A percentile compares a stretch with the other conserved stretches of the same genome.
These are phyloP conservation scores for Exocentrus adspersus DNA, from an alignment of 2,888 invertebrate species.

Conservation along the genomic window DNA sequence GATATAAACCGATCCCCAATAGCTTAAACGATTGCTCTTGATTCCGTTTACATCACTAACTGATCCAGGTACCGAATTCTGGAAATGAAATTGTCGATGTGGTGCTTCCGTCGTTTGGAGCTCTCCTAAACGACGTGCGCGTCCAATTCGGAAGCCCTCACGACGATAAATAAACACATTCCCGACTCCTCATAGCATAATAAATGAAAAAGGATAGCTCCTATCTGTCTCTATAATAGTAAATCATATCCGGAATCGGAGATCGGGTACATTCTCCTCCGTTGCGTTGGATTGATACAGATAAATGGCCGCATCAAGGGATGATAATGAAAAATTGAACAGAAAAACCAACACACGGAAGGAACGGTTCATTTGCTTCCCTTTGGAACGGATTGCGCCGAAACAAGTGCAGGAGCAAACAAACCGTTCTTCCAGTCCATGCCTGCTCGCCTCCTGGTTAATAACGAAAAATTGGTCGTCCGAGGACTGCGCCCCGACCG, in stretches of 20 bases:
- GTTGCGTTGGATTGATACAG: constrained; percentile 20
- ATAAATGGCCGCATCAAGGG: constrained; percentile 26
- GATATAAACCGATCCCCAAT: no score
- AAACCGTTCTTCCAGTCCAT: background rate
- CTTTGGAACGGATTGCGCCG: no score
- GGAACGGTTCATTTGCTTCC: no score
- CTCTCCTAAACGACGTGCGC: no score
- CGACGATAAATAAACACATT: constrained; percentile 1
- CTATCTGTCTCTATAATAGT: constrained; percentile 24
- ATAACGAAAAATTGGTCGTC: background rate
- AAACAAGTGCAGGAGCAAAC: background rate
- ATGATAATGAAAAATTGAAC: constrained; percentile 31
- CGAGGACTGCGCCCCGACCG: constrained; percentile 3
- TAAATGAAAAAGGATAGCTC: constrained; percentile 19
- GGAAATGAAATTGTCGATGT: no score
- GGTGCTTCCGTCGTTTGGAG: no score
- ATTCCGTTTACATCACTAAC: no score
- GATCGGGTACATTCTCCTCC: constrained; percentile 16
- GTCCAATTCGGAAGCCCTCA: constrained; percentile 4
- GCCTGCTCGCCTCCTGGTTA: background rate
- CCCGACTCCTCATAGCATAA: background rate
- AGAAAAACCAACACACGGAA: background rate
- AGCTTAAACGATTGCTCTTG: no score
- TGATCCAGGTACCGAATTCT: no score
- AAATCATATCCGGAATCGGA: constrained; percentile 25